phyloP scores from a whole-genome alignment of 2,888 invertebrate species.

The Bhutanitis thaidina region DNA sequence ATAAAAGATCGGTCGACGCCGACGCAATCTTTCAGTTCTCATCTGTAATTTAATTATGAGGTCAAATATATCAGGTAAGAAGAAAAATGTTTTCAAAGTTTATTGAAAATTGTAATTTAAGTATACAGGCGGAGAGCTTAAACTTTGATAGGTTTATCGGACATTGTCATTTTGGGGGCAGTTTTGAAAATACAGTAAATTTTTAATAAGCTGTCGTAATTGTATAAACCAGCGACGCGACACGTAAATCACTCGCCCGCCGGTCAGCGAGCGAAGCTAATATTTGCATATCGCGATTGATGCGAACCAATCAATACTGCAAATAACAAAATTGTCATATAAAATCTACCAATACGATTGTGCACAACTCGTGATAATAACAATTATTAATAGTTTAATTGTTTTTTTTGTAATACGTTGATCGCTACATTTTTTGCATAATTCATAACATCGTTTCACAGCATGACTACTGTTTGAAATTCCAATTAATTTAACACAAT shows the following conservation, averaged over 20 bases:
- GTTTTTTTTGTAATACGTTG: slow-evolving; percentile 13
- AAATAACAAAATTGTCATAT: slow-evolving; percentile 73
- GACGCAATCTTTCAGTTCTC: too few relatives aligned
- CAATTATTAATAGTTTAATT: slow-evolving; percentile 32
- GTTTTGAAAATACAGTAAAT: slow-evolving; percentile 43
- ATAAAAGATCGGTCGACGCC: too few relatives aligned
- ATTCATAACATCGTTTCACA: slow-evolving; percentile 6
- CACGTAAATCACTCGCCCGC: slow-evolving; percentile 61
- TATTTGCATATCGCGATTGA: slow-evolving; percentile 79
- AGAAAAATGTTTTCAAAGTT: too few relatives aligned
- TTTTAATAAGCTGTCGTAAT: slow-evolving; percentile 75
- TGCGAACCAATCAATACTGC: slow-evolving; percentile 76
- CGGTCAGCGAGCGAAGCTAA: slow-evolving; percentile 65
- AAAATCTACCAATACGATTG: slow-evolving; percentile 63
- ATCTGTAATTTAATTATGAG: too few relatives aligned
- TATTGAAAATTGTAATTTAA: too few relatives aligned
- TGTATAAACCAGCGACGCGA: slow-evolving; percentile 67
- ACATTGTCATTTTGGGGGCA: slow-evolving; percentile 11
- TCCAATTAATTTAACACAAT: neutral
- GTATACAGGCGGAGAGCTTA: neutral
- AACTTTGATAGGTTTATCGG: slow-evolving; percentile 6
- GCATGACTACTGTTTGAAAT: neutral
- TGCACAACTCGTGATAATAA: slow-evolving; percentile 37
- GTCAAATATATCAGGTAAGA: too few relatives aligned
- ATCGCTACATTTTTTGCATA: slow-evolving; percentile 3